Evolutionary conservation across 1,140 invertebrate species (phyloP).

Genomic region (Pseudomyrmex concolor): DNA sequence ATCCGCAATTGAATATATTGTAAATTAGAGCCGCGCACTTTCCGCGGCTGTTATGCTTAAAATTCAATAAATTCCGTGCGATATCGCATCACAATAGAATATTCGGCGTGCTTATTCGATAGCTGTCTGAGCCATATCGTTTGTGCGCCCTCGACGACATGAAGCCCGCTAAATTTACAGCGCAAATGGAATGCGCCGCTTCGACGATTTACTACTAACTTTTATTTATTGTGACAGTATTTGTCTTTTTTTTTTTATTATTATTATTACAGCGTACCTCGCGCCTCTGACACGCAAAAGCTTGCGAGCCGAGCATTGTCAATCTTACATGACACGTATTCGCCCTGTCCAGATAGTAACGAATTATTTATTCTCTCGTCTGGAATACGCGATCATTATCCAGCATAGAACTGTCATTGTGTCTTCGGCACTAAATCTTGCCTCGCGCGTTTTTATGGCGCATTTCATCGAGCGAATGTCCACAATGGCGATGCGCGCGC

Average conservation of each 20-base stretch:
- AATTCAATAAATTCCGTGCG: slow-evolving; percentile 23
- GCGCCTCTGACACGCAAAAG: background rate
- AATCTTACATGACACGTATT: slow-evolving; percentile 5
- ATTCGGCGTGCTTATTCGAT: slow-evolving; percentile 20
- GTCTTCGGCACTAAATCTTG: slow-evolving; percentile 15
- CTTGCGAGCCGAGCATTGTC: background rate
- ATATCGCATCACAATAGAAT: slow-evolving; percentile 35
- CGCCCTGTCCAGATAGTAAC: background rate
- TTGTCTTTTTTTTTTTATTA: background rate
- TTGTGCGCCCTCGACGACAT: background rate
- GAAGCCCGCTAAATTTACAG: slow-evolving; percentile 6
- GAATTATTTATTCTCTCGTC: slow-evolving; percentile 20
- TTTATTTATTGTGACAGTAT: background rate
- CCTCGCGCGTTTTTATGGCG: slow-evolving; percentile 34
- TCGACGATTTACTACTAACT: background rate
- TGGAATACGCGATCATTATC: slow-evolving; percentile 29
- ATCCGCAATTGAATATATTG: slow-evolving; percentile 13
- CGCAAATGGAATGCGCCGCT: background rate
- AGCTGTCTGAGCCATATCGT: slow-evolving; percentile 12
- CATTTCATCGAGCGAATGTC: slow-evolving; percentile 18
- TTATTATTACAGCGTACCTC: background rate
- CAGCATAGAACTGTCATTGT: slow-evolving; percentile 2
- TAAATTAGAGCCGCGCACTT: slow-evolving; percentile 17
- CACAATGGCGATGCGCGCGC: slow-evolving; percentile 1
- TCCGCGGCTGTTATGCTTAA: background rate